phyloP scores from a whole-genome alignment of 2,797 vertebrate species.

The Spinibarbus caldwelli region DNA sequence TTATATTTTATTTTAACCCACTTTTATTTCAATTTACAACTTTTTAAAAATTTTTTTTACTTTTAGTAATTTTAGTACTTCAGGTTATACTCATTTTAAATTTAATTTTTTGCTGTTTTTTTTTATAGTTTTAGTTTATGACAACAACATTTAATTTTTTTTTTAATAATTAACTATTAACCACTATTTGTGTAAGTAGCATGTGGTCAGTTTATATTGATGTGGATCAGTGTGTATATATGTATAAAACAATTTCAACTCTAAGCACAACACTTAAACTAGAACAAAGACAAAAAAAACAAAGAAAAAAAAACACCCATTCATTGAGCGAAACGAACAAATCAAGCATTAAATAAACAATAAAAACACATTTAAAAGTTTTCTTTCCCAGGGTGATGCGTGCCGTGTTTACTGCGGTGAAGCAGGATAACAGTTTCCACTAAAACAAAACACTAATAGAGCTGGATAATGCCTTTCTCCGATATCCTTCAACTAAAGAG shows the following conservation, averaged over 20 bases:
- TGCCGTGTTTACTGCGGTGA: conserved; percentile 52
- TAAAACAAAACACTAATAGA: conserved; percentile 64
- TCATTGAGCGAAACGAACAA: conserved; percentile 11
- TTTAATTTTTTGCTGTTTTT: not conserved
- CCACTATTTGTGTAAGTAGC: not conserved
- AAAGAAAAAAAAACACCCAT: too few species aligned
- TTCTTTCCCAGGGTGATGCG: conserved; percentile 11
- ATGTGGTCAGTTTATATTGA: not conserved
- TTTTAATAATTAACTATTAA: not conserved
- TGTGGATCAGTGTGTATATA: conserved; percentile 2
- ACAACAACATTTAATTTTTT: not conserved
- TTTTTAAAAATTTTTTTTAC: not conserved
- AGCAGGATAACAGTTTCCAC: conserved; percentile 62
- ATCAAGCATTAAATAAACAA: conserved; percentile 42
- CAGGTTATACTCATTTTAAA: not conserved
- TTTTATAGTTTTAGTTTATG: not conserved
- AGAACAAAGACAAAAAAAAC: not conserved
- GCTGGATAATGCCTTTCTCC: conserved; percentile 65
- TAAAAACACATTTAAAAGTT: conserved; percentile 49
- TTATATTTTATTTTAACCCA: not conserved
- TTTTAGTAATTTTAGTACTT: not conserved
- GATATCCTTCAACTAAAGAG: conserved; percentile 84
- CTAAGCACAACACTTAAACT: not conserved
- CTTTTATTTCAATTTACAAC: not conserved
- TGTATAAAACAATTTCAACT: conserved; percentile 11